Evolutionary conservation across 2,113 vertebrate genomes (phyloP).

Genomic region (Eudyptes chrysolophus): DNA sequence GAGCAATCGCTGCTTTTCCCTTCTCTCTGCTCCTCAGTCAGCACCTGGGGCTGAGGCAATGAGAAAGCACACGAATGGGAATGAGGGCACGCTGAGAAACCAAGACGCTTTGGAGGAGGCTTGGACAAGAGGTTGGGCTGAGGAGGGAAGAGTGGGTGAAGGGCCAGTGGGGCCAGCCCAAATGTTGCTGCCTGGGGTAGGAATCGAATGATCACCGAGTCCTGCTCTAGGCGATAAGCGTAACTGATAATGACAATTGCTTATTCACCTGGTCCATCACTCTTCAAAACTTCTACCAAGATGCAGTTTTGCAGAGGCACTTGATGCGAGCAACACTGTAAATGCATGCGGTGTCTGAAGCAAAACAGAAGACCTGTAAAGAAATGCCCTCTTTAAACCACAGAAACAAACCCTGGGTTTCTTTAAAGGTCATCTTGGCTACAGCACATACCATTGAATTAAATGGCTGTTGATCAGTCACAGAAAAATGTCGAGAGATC

Average conservation of each 20-base stretch:
- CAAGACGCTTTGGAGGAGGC: background rate
- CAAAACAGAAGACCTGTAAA: background rate
- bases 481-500: constrained; percentile 33
- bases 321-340: background rate
- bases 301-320: background rate
- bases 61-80: background rate
- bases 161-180: background rate
- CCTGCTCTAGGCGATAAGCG: accelerated
- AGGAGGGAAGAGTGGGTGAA: background rate
- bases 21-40: background rate
- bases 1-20: background rate
- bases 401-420: background rate
- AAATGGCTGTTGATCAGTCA: constrained; percentile 51
- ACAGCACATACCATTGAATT: background rate
- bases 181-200: background rate
- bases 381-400: background rate
- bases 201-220: background rate
- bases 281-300: background rate
- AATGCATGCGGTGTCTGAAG: background rate
- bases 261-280: background rate
- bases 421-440: background rate
- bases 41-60: background rate
- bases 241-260: background rate
- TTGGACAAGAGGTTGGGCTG: background rate
- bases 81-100: accelerated